These are phyloP conservation scores for Hydrolagus colliei DNA, from an alignment of 2,797 vertebrate genomes.

Conservation along the genomic window DNA sequence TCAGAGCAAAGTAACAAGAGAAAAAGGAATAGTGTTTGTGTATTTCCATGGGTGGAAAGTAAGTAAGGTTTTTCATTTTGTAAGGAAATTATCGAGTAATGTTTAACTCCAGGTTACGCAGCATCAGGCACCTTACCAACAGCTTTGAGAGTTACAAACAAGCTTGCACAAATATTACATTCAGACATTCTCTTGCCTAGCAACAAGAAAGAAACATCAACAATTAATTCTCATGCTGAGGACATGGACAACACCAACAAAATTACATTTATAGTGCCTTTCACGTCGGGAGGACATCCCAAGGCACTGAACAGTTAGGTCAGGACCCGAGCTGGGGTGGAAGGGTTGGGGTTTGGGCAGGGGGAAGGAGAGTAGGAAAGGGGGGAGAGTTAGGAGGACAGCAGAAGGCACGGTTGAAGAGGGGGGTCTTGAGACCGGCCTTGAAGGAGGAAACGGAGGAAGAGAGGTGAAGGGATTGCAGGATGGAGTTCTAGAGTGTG, in stretches of 20 bases:
- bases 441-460: no score
- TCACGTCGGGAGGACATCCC: no score
- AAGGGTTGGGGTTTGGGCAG: no score
- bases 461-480: no score
- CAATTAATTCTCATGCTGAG: background rate
- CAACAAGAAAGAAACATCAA: conserved; percentile 17
- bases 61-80: background rate
- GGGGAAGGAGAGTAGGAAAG: no score
- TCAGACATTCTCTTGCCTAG: conserved; percentile 1
- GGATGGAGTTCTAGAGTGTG: no score
- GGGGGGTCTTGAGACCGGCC: no score
- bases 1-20: background rate
- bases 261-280: no score
- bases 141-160: background rate
- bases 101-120: background rate
- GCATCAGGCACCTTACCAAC: background rate
- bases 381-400: no score
- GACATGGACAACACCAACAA: background rate
- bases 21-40: background rate
- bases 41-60: background rate
- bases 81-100: background rate
- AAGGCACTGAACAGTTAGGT: no score
- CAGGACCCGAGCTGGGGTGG: no score
- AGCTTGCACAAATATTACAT: background rate
- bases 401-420: no score